Base-by-base conservation (phyloP, 2,797 vertebrate genomes). In the Emys orbicularis region DNA sequence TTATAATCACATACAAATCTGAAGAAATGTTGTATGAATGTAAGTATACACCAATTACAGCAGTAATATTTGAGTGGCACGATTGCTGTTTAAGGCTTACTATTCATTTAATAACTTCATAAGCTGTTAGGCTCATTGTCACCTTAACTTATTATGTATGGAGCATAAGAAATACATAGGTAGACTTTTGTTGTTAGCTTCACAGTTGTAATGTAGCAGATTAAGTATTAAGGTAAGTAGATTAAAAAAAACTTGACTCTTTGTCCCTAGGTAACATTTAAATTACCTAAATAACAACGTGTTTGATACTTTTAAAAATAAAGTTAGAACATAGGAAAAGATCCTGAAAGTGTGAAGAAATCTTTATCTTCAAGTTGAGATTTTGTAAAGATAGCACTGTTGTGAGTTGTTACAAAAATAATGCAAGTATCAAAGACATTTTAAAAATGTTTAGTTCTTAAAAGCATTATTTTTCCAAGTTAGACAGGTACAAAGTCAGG, bases 1-100 rank as follows among this genome's bases (percentile, higher is more conserved):
- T 49, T 8, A 34, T 49, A 52, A 87, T 72, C 50, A 41, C 37
- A 41, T 81, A 47, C 23, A 87, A 72, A 41, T 61, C 19, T 15
- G 50, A 87, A 77, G 37, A 44, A 79, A 12, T 15, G 7, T 27
- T 31, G 41, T 1, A 0, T 53, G n/a, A 92, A 56, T 82, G 1
- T 76, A 16, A 18, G 27, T 31, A 2, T n/a, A 44, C 49, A 10
- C 27, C 34, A 5, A 0, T 49, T 59, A 10, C 0, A 83, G 54
- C 44, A 79, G 1, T 27, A 72, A 29, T 31, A 5, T 59, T 54
- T 37, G n/a, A 85, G 56, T 65, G 74, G 15, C 74, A 3, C 61
- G n/a, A 6, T 53, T 44, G 74, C 74, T 49, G 34, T 61, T 52
- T 86, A 25, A 44, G 50, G 19, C 5, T 80, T 57, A 44, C 4